A percentile compares a stretch with the other conserved stretches of the same genome.
phyloP scores from a whole-genome alignment of 1,140 invertebrate genomes.

The Anastatus disparis region DNA sequence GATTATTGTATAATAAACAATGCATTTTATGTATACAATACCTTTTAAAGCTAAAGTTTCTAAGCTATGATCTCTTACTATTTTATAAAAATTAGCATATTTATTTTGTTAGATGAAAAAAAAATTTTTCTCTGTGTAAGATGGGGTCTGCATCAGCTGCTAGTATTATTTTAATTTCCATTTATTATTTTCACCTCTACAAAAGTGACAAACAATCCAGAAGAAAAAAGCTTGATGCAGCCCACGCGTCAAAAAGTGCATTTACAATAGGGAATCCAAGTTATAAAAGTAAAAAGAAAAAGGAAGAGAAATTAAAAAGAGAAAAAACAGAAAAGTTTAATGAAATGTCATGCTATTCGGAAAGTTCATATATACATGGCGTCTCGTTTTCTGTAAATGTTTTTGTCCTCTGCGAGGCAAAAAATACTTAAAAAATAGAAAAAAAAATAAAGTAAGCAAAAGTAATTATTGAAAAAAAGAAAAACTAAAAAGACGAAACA shows the following conservation, averaged over 20 bases:
- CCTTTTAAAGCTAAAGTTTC: no score
- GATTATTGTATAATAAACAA: no score
- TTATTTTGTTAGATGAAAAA: no score
- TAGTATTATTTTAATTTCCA: no score
- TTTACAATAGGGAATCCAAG: slow-evolving; percentile 19
- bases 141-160: not conserved
- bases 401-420: not conserved
- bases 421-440: slow-evolving; percentile 19
- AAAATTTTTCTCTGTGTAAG: slow-evolving; percentile 16
- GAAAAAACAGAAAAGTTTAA: not conserved
- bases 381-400: slow-evolving; percentile 24
- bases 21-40: no score
- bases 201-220: not conserved
- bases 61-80: no score
- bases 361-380: slow-evolving; percentile 24
- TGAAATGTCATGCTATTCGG: slow-evolving; percentile 64
- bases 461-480: no score
- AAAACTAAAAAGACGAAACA: no score
- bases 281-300: no score
- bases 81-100: no score
- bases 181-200: not conserved
- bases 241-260: not conserved
- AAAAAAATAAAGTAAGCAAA: no score
- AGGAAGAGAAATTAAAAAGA: not conserved
- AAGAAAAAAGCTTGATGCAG: slow-evolving; percentile 11